phyloP scores from a whole-genome alignment of 2,888 invertebrate species.

The Hyppa rectilinea region DNA sequence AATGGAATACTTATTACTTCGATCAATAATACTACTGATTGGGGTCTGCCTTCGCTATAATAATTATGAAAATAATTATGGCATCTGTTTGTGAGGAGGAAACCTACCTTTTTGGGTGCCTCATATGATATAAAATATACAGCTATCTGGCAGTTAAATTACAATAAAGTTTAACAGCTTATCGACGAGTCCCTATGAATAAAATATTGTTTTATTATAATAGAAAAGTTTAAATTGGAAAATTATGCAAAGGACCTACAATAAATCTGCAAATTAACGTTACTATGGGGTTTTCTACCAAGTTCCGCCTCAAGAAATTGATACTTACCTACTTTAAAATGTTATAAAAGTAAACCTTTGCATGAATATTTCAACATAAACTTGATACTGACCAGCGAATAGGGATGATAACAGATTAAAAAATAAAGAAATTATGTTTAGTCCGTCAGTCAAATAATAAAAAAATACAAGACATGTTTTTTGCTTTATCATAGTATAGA shows the following conservation, averaged over 20 bases:
- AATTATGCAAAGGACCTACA: conserved; percentile 44
- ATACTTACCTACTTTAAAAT: not conserved
- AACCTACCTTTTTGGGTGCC: not conserved
- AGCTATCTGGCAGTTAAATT: conserved; percentile 22
- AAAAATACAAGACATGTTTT: no score
- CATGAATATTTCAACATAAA: not conserved
- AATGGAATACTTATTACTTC: no score
- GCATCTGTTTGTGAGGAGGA: not conserved
- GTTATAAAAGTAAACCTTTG: not conserved
- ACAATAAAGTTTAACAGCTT: conserved; percentile 20
- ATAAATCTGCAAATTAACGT: conserved; percentile 36
- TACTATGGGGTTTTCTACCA: not conserved
- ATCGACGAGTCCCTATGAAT: conserved; percentile 42
- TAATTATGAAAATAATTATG: not conserved
- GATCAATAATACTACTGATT: no score
- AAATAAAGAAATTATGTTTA: no score
- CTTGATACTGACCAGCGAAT: no score
- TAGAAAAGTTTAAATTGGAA: conserved; percentile 35
- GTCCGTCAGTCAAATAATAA: no score
- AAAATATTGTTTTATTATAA: conserved; percentile 34
- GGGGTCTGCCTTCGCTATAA: no score
- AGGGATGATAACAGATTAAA: no score
- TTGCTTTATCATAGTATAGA: no score
- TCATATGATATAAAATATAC: not conserved
- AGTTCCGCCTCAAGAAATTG: not conserved